Percentiles rank a stretch among this genome's conserved stretches.
phyloP scores from a whole-genome alignment of 1,140 invertebrate species.

The Maniola jurtina region DNA sequence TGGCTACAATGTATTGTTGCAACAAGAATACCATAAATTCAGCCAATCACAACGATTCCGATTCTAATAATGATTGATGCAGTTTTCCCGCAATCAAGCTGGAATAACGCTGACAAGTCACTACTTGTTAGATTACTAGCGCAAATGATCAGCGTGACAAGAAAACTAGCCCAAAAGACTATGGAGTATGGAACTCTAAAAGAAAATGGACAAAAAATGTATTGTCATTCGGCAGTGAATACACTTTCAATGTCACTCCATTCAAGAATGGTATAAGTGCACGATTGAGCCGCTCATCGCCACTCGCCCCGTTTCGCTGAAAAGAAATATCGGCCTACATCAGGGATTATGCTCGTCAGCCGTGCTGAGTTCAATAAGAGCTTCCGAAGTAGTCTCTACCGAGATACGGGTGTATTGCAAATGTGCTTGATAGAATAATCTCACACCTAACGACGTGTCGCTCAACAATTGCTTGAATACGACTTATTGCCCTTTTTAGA shows the following conservation, averaged over 20 bases:
- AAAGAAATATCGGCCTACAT: constrained; percentile 28
- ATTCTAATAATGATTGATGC: too few relatives aligned
- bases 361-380: neutral
- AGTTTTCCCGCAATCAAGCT: too few relatives aligned
- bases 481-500: too few relatives aligned
- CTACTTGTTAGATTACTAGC: too few relatives aligned
- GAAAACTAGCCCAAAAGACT: too few relatives aligned
- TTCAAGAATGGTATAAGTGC: constrained; percentile 14
- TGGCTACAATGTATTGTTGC: too few relatives aligned
- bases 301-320: constrained; percentile 29
- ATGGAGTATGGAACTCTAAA: neutral
- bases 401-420: neutral
- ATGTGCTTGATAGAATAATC: neutral
- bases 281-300: constrained; percentile 25
- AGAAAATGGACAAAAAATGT: neutral
- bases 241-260: constrained; percentile 22
- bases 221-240: neutral
- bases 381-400: neutral
- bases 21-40: too few relatives aligned
- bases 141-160: too few relatives aligned
- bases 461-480: too few relatives aligned
- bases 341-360: constrained; percentile 21
- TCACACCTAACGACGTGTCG: too few relatives aligned
- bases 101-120: too few relatives aligned
- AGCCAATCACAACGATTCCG: too few relatives aligned